Evolutionary conservation across 2,888 invertebrate species (phyloP), one percentile per base, ranked within the genome.

Genomic region (Dynastes maya): DNA sequence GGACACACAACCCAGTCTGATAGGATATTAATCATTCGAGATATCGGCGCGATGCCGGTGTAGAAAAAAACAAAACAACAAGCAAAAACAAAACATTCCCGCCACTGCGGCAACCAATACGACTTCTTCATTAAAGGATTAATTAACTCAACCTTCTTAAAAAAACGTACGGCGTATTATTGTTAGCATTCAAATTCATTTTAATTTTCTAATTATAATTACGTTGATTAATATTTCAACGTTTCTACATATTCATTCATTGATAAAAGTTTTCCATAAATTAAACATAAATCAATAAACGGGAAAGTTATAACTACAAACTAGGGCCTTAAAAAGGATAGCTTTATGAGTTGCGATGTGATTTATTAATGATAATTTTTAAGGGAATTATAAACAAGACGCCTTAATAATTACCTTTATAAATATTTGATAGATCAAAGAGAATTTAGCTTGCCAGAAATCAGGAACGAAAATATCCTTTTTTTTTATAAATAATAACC

Each of bases 21-120:
- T 74, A 74, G 72, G 72, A 74, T 74, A 74, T 74, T 74, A 74
- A 74, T 74, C 72, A 74, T 61, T 74, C 61, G 58, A 61, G 55
- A 74, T 74, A 74, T 63, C 72, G 61, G 72, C 72, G 72, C 49
- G 64, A 55, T 68, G 51, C 40, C 72, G 27, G 40, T 40, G 40
- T 74, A 55, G 65, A 37, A 37, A 32, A 65, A 53, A 76, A 51
- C 32, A 53, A 53, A 76, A 67, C 16, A 40, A 58, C 55, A 58
- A 58, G 55, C 55, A 58, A 58, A 67, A 76, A 76, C 65, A 76
- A 74, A 58, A 49, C 49, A 29, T 55, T 53, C 27, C 27, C 67
- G 40, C 72, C 16, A 49, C 61, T 45, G 45, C 32, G 72, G 61
- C 40, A 27, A 61, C 61, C 45, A 27, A 61, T 63, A 45, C 29